These are phyloP conservation scores for Drosophila erecta DNA, from an alignment of 1,140 invertebrate genomes.

Conservation along the genomic window DNA sequence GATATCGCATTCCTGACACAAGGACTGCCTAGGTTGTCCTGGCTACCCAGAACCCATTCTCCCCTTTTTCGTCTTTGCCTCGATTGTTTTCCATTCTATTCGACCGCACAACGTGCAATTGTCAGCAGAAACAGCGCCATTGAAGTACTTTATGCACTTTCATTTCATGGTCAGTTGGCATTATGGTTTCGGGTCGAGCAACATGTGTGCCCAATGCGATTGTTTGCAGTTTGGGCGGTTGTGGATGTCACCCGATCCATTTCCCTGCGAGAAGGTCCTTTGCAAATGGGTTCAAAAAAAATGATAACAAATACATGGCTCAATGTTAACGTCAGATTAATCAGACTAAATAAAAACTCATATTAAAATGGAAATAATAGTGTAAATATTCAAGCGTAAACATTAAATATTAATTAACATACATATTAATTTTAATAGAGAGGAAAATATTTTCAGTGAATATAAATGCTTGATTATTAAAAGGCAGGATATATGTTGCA, in stretches of 20 bases:
- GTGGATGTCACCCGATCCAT: too few species aligned
- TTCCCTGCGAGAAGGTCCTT: background rate
- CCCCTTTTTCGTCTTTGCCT: background rate
- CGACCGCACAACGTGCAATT: slow-evolving; percentile 78
- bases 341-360: too few species aligned
- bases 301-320: background rate
- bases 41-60: slow-evolving; percentile 12
- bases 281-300: background rate
- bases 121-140: slow-evolving; percentile 52
- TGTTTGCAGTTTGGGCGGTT: background rate
- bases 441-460: too few species aligned
- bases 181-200: slow-evolving; percentile 66
- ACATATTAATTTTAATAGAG: too few species aligned
- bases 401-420: too few species aligned
- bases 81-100: slow-evolving; percentile 52
- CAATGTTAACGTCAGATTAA: background rate
- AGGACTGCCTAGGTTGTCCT: slow-evolving; percentile 25
- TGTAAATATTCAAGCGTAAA: too few species aligned
- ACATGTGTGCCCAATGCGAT: slow-evolving; percentile 64
- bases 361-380: too few species aligned
- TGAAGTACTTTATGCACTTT: slow-evolving; percentile 79
- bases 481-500: too few species aligned
- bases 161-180: slow-evolving; percentile 79
- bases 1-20: background rate
- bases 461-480: too few species aligned